These are phyloP conservation scores for Liasis olivaceus DNA, from an alignment of 2,797 vertebrate genomes.

Conservation along the genomic window DNA sequence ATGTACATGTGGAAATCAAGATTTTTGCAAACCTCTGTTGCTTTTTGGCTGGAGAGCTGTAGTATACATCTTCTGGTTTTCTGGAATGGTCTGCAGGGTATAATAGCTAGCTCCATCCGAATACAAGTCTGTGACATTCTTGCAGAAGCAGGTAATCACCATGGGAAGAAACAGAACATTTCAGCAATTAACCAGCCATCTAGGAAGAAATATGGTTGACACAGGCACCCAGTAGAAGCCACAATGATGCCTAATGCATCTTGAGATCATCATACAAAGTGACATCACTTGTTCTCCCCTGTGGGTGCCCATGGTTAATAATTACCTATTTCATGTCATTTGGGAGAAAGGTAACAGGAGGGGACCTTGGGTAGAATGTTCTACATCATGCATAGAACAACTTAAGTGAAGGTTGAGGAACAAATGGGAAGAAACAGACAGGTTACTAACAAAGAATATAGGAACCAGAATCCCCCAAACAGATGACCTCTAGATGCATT, in stretches of 20 bases:
- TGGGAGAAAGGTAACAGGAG: neutral
- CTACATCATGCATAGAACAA: neutral
- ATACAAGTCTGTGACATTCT: conserved; percentile 67
- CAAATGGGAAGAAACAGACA: too few relatives aligned
- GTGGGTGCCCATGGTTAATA: conserved; percentile 1
- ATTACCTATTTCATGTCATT: neutral
- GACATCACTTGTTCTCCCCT: neutral
- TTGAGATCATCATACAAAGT: neutral
- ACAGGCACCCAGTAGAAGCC: neutral
- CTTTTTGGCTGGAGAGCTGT: conserved; percentile 73
- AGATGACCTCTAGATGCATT: neutral
- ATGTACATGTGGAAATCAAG: fast-evolving
- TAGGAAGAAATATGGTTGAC: neutral
- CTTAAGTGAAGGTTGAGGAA: neutral
- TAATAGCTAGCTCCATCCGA: conserved; percentile 65
- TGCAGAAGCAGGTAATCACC: conserved; percentile 37
- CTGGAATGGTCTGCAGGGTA: conserved; percentile 65
- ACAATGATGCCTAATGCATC: neutral
- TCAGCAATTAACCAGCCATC: neutral
- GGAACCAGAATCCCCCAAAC: neutral
- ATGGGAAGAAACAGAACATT: conserved; percentile 3
- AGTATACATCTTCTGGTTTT: conserved; percentile 75
- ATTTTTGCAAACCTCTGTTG: conserved; percentile 81
- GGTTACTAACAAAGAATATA: neutral
- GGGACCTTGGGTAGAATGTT: neutral